These are phyloP conservation scores for Paraescarpia echinospica DNA, from an alignment of 1,140 invertebrate species.

Conservation along the genomic window DNA sequence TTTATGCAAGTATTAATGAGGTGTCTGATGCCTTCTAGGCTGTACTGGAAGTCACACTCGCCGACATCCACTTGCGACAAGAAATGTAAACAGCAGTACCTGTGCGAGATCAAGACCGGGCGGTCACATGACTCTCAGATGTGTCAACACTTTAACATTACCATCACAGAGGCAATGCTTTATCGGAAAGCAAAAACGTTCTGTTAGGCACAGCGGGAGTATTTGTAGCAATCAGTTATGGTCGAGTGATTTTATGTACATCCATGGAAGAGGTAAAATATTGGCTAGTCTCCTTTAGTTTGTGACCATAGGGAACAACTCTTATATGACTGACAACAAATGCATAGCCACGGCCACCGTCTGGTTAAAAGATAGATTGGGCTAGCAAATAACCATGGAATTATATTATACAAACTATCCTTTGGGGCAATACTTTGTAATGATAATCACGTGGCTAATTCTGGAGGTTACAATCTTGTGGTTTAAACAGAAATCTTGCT, in stretches of 20 bases:
- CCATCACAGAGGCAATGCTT: not conserved
- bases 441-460: too few relatives aligned
- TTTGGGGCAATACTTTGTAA: too few relatives aligned
- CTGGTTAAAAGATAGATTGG: not conserved
- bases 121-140: not conserved
- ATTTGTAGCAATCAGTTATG: not conserved
- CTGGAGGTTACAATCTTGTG: too few relatives aligned
- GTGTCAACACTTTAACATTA: not conserved
- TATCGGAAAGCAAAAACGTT: not conserved
- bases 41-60: slow-evolving; percentile 6
- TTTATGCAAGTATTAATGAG: not conserved
- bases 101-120: not conserved
- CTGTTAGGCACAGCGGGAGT: not conserved
- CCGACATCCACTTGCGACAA: not conserved
- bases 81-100: not conserved
- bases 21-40: not conserved
- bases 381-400: not conserved
- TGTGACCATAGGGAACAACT: too few relatives aligned
- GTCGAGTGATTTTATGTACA: too few relatives aligned
- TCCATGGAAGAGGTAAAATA: not conserved
- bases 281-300: not conserved
- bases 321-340: too few relatives aligned
- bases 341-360: not conserved
- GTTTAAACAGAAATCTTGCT: too few relatives aligned
- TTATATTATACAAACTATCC: too few relatives aligned